Conservation (phyloP, 2,113 vertebrate species). For the Misgurnus mizolepis region DNA sequence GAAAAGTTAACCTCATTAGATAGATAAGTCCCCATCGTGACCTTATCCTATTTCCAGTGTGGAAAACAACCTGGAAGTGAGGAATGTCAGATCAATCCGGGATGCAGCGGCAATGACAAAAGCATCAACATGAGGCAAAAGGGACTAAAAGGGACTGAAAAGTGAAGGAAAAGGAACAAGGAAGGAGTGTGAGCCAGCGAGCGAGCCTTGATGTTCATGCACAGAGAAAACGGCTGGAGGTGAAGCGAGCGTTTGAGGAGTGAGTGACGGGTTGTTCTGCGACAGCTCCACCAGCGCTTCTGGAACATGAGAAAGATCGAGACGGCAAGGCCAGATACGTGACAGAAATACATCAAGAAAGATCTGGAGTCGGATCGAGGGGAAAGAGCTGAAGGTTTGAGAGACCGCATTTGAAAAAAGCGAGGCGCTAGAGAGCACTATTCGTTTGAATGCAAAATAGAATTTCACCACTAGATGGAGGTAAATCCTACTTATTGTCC, state of each 20-base stretch:
- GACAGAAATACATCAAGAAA: slow-evolving; percentile 42
- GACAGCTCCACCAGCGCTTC: neutral
- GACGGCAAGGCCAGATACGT: slow-evolving; percentile 1
- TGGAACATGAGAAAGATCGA: neutral
- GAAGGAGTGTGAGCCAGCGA: neutral
- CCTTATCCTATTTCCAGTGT: neutral
- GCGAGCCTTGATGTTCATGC: slow-evolving; percentile 19
- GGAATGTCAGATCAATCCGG: neutral
- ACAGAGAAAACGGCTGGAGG: slow-evolving; percentile 36
- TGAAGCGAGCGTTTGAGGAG: slow-evolving; percentile 13
- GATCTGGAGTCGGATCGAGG: neutral
- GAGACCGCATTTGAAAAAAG: neutral
- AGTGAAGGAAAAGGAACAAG: neutral
- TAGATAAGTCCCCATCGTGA: no score
- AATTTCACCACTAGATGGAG: no score
- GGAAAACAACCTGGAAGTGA: neutral
- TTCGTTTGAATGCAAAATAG: no score
- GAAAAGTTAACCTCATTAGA: no score
- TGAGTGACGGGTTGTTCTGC: slow-evolving; percentile 19
- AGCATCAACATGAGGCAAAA: slow-evolving; percentile 10
- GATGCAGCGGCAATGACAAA: neutral
- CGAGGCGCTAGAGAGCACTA: no score
- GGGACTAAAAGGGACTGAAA: slow-evolving; percentile 11
- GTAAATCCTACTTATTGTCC: no score
- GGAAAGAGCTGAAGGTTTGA: neutral